These are phyloP conservation scores for Rhinichthys klamathensis DNA, from an alignment of 2,113 vertebrate genomes.

Conservation along the genomic window DNA sequence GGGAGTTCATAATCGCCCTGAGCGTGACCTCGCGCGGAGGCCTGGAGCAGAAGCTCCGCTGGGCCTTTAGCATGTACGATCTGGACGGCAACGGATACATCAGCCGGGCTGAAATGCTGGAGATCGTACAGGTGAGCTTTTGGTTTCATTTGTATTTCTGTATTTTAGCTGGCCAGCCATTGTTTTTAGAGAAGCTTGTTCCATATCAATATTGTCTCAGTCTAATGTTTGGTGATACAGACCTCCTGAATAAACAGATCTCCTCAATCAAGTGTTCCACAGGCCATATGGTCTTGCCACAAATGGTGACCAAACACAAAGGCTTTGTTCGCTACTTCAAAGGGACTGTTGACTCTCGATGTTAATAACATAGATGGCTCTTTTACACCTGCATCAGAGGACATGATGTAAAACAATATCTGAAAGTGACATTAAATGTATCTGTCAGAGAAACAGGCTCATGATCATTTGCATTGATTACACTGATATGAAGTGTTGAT, in stretches of 20 bases:
- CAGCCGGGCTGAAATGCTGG: slow-evolving; percentile 80
- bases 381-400: not conserved
- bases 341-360: slow-evolving; percentile 20
- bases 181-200: slow-evolving; percentile 58
- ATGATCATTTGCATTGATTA: slow-evolving; percentile 9
- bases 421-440: slow-evolving; percentile 14
- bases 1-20: slow-evolving; percentile 81
- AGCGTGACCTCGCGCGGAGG: slow-evolving; percentile 78
- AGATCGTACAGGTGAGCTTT: slow-evolving; percentile 78
- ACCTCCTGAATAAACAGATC: slow-evolving; percentile 62
- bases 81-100: slow-evolving; percentile 81
- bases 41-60: slow-evolving; percentile 80
- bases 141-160: slow-evolving; percentile 57
- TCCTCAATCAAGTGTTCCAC: slow-evolving; percentile 45
- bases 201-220: slow-evolving; percentile 74
- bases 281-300: slow-evolving; percentile 49
- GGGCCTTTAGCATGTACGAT: slow-evolving; percentile 83
- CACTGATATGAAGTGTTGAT: not conserved
- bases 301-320: slow-evolving; percentile 37
- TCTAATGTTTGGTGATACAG: slow-evolving; percentile 66
- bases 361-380: slow-evolving; percentile 31
- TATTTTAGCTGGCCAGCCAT: slow-evolving; percentile 69
- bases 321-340: slow-evolving; percentile 26
- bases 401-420: slow-evolving; percentile 8
- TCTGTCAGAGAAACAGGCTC: not conserved